Base-by-base conservation (phyloP, 2,113 vertebrate genomes). In the Reinhardtius hippoglossoides region DNA sequence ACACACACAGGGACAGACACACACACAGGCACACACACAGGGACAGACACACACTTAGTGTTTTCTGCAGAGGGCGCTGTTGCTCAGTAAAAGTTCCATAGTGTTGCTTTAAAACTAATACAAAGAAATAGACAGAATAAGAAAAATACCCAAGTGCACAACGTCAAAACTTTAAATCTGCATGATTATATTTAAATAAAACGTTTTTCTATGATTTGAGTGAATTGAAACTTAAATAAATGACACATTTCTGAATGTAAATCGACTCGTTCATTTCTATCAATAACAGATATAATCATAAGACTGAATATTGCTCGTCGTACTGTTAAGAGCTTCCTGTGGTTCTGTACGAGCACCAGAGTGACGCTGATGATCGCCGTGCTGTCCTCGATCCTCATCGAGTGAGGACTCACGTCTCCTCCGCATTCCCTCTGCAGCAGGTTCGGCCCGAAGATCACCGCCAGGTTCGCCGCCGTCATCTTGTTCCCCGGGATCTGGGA, bases 391-490 rank as follows among this genome's bases (percentile, higher is more conserved):
- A 97, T 95, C 31, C 85, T 93, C 90, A 95, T 84, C 10, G 88
- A 71, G 20, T 94, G 90, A 9, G 67, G 90, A 27, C 91, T 84
- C 0, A 74, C 52, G 0, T 97, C 96, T 18, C 88, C 94, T 9
- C 94, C 88, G 20, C 82, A 84, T 26, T 97, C 97, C 57, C 86
- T 93, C 91, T 96, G 96, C 50, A 99, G 92, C 70, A 99, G 90
- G 90, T 97, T 95, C 12, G 97, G 96, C 35, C 97, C 97, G 31
- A 99, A 98, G 83, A 98, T 93, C 23, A 97, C 96, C 0, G 97
- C 97, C 90, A 99, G 86, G 87, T 99, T 99, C 0, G 93, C 94
- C 0, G 92, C 92, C 0, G 97, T 98, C 97, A 99, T 99, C 87
- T 97, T 97, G 87, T 99, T 99, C 4, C 97, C 97, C 3, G 92